Conservation (phyloP, 2,797 vertebrate species). For the Potorous gilbertii region DNA sequence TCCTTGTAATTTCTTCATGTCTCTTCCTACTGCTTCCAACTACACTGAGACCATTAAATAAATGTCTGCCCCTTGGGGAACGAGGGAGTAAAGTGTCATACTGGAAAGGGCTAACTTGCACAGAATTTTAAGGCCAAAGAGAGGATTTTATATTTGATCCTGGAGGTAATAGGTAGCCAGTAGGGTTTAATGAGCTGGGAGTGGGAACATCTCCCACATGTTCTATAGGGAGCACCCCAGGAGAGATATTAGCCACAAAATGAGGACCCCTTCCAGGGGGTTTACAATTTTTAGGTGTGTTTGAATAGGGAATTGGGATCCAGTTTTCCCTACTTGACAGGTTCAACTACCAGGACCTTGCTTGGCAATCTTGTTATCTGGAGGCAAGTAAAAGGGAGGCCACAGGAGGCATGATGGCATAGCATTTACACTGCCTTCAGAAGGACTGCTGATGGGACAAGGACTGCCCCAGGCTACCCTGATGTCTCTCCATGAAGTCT, state of each 20-base stretch:
- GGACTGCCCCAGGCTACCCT: constrained; percentile 91
- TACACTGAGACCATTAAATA: no score
- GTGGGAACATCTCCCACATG: constrained; percentile 31
- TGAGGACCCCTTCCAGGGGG: constrained; percentile 19
- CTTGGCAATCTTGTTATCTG: constrained; percentile 96
- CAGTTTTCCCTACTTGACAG: constrained; percentile 73
- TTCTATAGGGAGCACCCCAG: neutral
- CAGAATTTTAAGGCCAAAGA: no score
- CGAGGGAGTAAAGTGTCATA: no score
- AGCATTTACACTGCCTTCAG: constrained; percentile 93
- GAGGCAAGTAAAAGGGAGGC: constrained; percentile 93
- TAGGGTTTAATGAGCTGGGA: no score
- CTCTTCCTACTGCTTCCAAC: no score
- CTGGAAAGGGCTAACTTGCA: no score
- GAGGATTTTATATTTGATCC: no score
- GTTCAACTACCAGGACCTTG: constrained; percentile 94
- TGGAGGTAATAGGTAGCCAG: no score
- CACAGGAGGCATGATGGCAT: constrained; percentile 95
- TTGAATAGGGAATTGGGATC: neutral
- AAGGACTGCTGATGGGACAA: constrained; percentile 96
- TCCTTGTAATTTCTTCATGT: no score
- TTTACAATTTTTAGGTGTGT: constrained; percentile 29
- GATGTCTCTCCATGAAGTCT: constrained; percentile 91
- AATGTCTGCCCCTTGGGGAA: no score
- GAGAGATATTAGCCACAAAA: constrained; percentile 53